phyloP scores from a whole-genome alignment of 1,140 invertebrate genomes.

The Saxidomus purpurata region DNA sequence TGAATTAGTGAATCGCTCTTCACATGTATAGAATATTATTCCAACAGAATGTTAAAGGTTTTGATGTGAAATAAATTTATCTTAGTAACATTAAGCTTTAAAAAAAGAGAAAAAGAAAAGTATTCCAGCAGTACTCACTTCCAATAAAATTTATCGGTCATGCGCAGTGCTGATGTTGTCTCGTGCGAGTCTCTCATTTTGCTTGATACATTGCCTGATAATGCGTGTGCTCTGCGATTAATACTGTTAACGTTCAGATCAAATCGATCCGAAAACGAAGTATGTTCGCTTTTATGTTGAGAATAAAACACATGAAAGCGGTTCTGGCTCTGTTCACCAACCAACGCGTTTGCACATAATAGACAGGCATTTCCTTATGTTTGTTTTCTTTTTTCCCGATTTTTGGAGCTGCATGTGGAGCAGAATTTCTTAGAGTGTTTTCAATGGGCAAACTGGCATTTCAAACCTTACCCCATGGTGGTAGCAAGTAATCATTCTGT shows the following conservation, averaged over 20 bases:
- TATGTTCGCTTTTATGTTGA: background rate
- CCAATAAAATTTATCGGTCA: background rate
- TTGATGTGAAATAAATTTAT: no score
- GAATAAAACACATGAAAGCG: background rate
- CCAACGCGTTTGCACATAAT: background rate
- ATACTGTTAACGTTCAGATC: background rate
- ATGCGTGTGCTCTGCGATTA: background rate
- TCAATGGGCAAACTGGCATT: no score
- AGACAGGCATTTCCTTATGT: background rate
- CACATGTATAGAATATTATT: no score
- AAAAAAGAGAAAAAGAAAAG: no score
- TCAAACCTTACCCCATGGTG: no score
- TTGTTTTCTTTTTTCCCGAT: background rate
- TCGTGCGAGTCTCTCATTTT: background rate
- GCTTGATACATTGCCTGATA: background rate
- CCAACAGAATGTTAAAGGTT: no score
- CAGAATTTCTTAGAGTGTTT: no score
- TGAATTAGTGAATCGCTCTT: no score
- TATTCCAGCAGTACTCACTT: no score
- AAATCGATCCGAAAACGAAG: slow-evolving; percentile 17
- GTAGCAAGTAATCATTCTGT: no score
- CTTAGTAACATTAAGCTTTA: no score
- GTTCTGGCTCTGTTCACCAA: background rate
- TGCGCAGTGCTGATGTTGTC: background rate
- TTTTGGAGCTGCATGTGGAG: no score